Evolutionary conservation across 2,888 invertebrate species (phyloP), one percentile per base, ranked within the genome.

Genomic region (Drosophila ustulata): DNA sequence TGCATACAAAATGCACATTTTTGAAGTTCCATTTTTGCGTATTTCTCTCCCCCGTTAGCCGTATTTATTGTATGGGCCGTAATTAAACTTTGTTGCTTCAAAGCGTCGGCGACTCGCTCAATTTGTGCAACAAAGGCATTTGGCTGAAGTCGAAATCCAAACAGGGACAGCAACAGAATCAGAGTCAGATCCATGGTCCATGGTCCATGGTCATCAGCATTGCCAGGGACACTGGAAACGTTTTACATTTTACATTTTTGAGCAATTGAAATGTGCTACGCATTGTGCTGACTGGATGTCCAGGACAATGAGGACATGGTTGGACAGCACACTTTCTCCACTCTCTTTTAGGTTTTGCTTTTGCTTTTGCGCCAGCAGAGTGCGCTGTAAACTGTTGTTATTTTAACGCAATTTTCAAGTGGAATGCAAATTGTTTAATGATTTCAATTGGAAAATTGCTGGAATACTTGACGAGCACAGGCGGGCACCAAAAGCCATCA

Each of bases 381-480:
- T 61, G 41, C 61, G 63, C 74, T 73, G 81, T 78, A 88, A 82
- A 82, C 86, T 88, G 84, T 85, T 85, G 84, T 82, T 90, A 89
- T 90, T 89, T 89, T 83, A 88, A 90, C 90, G 90, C 90, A 90
- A 90, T 90, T 90, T 89, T 90, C 88, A 90, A 90, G 90, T 89
- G 91, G 90, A 80, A 90, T 90, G 90, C 90, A 90, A 90, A 90
- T 90, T 90, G 90, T 90, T 90, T 90, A 90, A 90, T 90, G 90
- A 90, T 90, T 90, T 90, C 91, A 90, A 90, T 90, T 90, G 91
- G 91, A 90, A 90, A 90, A 90, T 90, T 90, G 90, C 88, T 89
- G 86, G 88, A 84, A 89, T 90, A 83, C 80, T 83, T 85, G 84
- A 85, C 79, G 73, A 86, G 79, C 66, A 68, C 37, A 72, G 25